Evolutionary conservation across 2,113 vertebrate genomes (phyloP).

Genomic region (Fulmarus glacialis): DNA sequence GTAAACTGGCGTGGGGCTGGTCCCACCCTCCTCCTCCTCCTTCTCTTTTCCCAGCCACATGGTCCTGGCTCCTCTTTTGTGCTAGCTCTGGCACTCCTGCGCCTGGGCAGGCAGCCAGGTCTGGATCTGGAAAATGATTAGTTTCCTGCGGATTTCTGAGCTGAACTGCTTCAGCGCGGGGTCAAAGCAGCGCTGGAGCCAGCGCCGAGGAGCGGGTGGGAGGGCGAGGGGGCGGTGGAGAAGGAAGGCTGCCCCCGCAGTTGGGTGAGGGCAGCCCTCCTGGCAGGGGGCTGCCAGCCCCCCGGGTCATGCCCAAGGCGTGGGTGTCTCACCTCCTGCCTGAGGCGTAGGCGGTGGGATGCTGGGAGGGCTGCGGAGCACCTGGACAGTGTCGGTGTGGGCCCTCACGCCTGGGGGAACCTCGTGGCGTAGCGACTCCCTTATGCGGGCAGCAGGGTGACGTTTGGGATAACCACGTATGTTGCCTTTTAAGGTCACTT

Average conservation of each 20-base stretch:
- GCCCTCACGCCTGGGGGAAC: not conserved
- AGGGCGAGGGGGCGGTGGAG: accelerated
- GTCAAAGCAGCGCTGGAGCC: not conserved
- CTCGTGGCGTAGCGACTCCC: accelerated
- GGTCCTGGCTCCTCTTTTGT: slow-evolving; percentile 28
- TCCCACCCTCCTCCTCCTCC: not conserved
- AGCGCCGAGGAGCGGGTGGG: accelerated
- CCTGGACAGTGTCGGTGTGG: not conserved
- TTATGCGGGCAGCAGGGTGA: not conserved
- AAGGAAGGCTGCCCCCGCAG: not conserved
- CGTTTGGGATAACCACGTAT: accelerated
- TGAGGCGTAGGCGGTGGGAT: not conserved
- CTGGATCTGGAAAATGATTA: slow-evolving; percentile 57
- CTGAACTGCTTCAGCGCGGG: not conserved
- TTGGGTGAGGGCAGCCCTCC: not conserved
- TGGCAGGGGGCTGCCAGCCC: accelerated
- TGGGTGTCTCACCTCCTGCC: not conserved
- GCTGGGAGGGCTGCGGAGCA: not conserved
- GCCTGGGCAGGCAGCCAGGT: slow-evolving; percentile 52
- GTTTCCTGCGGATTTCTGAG: slow-evolving; percentile 48
- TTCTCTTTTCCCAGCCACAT: slow-evolving; percentile 20
- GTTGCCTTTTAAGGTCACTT: not conserved
- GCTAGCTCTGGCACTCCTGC: slow-evolving; percentile 57
- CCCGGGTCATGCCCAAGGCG: accelerated
- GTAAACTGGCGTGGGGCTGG: not conserved